Evolutionary conservation across 2,888 invertebrate species (phyloP).

Genomic region (Amblyteles armatorius): DNA sequence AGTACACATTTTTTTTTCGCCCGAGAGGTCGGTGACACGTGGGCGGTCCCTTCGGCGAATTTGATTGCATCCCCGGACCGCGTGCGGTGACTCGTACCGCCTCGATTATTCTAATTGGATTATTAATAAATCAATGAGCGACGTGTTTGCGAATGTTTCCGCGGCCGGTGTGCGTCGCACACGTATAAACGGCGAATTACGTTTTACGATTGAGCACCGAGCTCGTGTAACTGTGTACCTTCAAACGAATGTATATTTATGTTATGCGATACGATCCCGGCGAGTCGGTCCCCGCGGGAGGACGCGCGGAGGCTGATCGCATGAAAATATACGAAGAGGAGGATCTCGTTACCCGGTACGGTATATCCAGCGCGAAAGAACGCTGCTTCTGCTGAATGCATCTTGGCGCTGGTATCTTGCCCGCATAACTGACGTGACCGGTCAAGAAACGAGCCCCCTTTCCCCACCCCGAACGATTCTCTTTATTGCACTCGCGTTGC

Average conservation of each 20-base stretch:
- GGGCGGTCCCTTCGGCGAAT: slow-evolving; percentile 50
- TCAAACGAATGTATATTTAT: slow-evolving; percentile 64
- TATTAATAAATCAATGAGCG: slow-evolving; percentile 66
- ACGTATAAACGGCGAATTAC: slow-evolving; percentile 38
- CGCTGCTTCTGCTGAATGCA: slow-evolving; percentile 27
- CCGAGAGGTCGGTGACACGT: slow-evolving; percentile 55
- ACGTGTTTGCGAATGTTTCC: slow-evolving; percentile 15
- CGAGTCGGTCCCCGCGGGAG: slow-evolving; percentile 32
- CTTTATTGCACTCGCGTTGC: slow-evolving; percentile 49
- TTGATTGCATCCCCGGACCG: slow-evolving; percentile 49
- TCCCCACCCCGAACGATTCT: slow-evolving; percentile 51
- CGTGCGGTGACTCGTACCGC: slow-evolving; percentile 15
- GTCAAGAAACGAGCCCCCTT: slow-evolving; percentile 52
- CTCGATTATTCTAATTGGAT: slow-evolving; percentile 66
- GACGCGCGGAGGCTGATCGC: slow-evolving; percentile 39
- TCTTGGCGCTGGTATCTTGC: slow-evolving; percentile 47
- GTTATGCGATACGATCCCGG: slow-evolving; percentile 61
- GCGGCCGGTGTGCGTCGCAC: slow-evolving; percentile 2
- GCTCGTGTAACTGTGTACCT: slow-evolving; percentile 17
- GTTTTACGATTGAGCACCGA: slow-evolving; percentile 55
- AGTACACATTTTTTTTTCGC: slow-evolving; percentile 12
- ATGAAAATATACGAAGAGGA: slow-evolving; percentile 61
- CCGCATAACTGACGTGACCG: slow-evolving; percentile 66
- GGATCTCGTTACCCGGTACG: slow-evolving; percentile 63
- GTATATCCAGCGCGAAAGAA: slow-evolving; percentile 48